Evolutionary conservation across 2,797 vertebrate genomes (phyloP).

Genomic region (Ctenopoma multispine): DNA sequence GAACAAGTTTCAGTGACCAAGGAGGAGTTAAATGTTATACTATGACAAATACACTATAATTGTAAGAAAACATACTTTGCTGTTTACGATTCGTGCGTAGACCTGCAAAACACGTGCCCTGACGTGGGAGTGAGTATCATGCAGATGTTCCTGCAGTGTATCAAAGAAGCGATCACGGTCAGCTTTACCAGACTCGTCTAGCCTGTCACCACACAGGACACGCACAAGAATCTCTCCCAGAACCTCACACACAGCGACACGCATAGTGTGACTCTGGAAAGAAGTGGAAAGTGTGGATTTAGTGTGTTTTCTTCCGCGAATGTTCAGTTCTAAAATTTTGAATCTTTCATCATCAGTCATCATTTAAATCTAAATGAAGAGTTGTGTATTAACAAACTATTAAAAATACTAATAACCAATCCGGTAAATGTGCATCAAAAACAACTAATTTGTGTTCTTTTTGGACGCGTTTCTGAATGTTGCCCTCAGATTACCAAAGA

Average conservation of each 20-base stretch:
- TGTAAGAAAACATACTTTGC: slow-evolving; percentile 83
- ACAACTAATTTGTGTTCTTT: background rate
- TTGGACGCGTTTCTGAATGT: background rate
- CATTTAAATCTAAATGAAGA: too few relatives aligned
- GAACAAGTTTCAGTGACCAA: background rate
- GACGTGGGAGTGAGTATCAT: slow-evolving; percentile 90
- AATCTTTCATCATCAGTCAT: too few relatives aligned
- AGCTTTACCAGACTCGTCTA: slow-evolving; percentile 87
- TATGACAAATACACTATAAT: background rate
- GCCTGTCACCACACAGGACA: slow-evolving; percentile 90
- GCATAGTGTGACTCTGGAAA: slow-evolving; percentile 89
- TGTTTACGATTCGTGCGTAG: slow-evolving; percentile 90
- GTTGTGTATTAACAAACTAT: too few relatives aligned
- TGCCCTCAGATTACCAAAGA: slow-evolving; percentile 84
- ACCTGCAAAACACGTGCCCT: slow-evolving; percentile 92
- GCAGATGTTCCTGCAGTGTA: slow-evolving; percentile 91
- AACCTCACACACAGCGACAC: slow-evolving; percentile 91
- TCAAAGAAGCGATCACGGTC: slow-evolving; percentile 93
- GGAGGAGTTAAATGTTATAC: background rate
- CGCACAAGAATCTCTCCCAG: slow-evolving; percentile 91
- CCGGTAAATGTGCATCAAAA: background rate
- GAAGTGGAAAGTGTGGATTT: too few relatives aligned
- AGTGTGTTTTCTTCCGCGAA: background rate
- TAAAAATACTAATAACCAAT: background rate
- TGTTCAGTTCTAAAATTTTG: background rate